These are phyloP conservation scores for Mastomys natalensis DNA, from an alignment of 2,113 vertebrate species.

Conservation along the genomic window DNA sequence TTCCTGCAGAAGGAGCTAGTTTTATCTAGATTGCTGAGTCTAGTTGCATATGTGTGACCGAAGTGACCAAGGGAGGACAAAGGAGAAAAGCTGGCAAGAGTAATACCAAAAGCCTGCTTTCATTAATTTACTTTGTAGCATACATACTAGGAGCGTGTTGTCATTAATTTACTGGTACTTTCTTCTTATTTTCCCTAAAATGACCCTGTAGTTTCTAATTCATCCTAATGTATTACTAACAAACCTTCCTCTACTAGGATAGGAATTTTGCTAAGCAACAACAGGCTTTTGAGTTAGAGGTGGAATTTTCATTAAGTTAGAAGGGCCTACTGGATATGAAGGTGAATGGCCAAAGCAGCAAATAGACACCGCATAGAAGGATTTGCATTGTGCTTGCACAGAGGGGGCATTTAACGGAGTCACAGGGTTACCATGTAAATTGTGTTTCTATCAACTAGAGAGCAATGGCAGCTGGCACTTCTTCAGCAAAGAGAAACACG, in stretches of 20 bases:
- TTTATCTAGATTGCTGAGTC: not conserved
- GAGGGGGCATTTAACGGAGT: not conserved
- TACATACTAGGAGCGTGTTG: too few relatives aligned
- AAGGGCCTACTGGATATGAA: not conserved
- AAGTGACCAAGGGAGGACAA: not conserved
- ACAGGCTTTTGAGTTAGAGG: not conserved
- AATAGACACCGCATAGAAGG: slow-evolving; percentile 44
- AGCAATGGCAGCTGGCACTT: slow-evolving; percentile 12
- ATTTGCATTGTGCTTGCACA: not conserved
- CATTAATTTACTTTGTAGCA: not conserved
- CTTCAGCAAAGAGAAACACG: not conserved
- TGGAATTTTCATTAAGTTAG: not conserved
- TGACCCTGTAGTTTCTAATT: not conserved
- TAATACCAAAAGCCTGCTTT: not conserved
- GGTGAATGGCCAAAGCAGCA: not conserved
- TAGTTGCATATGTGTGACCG: not conserved
- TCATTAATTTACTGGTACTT: not conserved
- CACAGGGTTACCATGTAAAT: not conserved
- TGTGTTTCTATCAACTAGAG: not conserved
- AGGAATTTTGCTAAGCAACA: slow-evolving; percentile 10
- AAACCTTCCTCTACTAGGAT: not conserved
- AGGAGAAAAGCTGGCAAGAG: accelerated
- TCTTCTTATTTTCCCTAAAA: slow-evolving; percentile 46
- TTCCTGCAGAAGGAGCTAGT: not conserved
- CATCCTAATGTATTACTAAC: not conserved